Conservation (phyloP, 1,140 invertebrate species). For the Pseudomyrmex pallidus region DNA sequence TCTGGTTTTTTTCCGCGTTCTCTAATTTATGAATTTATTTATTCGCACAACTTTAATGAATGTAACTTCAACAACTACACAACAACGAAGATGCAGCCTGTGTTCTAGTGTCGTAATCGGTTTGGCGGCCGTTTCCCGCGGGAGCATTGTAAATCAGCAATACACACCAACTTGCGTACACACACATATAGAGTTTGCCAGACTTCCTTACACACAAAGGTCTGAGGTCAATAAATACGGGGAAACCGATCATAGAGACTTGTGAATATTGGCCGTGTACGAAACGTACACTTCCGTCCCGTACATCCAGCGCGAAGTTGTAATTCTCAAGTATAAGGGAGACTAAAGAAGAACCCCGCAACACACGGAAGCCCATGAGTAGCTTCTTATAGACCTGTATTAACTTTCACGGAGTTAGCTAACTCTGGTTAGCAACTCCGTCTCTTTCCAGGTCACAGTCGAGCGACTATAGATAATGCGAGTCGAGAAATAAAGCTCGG, state of each 20-base stretch:
- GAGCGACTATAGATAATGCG: slow-evolving; percentile 35
- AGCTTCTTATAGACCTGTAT: slow-evolving; percentile 47
- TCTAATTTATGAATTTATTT: no score
- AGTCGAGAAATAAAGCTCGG: slow-evolving; percentile 39
- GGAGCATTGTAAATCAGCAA: neutral
- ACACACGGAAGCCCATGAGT: slow-evolving; percentile 21
- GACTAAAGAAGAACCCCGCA: neutral
- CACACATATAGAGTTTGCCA: neutral
- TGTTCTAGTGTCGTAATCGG: no score
- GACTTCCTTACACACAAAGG: neutral
- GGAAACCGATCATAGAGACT: neutral
- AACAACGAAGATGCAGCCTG: no score
- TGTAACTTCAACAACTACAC: no score
- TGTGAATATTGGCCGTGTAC: neutral
- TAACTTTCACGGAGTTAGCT: slow-evolving; percentile 41
- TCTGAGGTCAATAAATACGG: slow-evolving; percentile 17
- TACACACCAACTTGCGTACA: neutral
- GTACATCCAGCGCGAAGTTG: neutral
- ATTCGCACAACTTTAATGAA: no score
- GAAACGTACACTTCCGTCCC: neutral
- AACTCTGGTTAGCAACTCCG: slow-evolving; percentile 39
- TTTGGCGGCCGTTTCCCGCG: neutral
- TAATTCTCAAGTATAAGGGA: slow-evolving; percentile 1
- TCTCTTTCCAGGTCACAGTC: slow-evolving; percentile 43
- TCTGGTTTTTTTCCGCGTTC: no score